Evolutionary conservation across 2,888 invertebrate genomes (phyloP).

Genomic region (Hirtodrosophila cameraria): DNA sequence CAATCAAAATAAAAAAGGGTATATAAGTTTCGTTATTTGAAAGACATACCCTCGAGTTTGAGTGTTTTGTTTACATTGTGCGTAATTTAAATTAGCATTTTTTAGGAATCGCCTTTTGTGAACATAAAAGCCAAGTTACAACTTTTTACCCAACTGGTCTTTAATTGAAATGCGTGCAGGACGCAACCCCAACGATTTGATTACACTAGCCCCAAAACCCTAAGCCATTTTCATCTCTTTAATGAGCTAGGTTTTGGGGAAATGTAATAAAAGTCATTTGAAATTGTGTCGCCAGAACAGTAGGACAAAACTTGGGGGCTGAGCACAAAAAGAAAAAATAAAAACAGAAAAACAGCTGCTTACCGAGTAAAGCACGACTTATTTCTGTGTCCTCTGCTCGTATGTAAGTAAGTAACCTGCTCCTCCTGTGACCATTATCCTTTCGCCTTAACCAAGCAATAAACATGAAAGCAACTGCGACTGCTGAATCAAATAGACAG

Average conservation of each 20-base stretch:
- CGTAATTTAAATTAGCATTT: conserved; percentile 57
- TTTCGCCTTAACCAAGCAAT: conserved; percentile 77
- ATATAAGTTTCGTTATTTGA: not conserved
- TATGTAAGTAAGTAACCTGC: conserved; percentile 48
- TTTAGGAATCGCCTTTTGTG: conserved; percentile 4
- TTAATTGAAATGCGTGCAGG: conserved; percentile 41
- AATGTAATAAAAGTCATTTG: conserved; percentile 43
- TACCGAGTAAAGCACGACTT: conserved; percentile 6
- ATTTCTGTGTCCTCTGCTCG: conserved; percentile 17
- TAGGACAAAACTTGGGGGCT: conserved; percentile 37
- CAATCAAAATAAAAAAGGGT: conserved; percentile 5
- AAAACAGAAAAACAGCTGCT: conserved; percentile 22
- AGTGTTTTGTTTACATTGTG: conserved; percentile 30
- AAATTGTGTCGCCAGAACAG: conserved; percentile 17
- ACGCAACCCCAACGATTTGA: conserved; percentile 43
- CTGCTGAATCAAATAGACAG: conserved; percentile 60
- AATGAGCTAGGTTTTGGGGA: conserved; percentile 49
- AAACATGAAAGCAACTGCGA: conserved; percentile 81
- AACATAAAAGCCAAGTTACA: conserved; percentile 43
- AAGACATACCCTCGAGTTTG: not conserved
- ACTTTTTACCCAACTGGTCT: conserved; percentile 18
- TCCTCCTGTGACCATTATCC: conserved; percentile 59
- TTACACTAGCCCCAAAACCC: not conserved
- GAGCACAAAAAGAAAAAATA: conserved; percentile 5
- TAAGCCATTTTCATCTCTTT: conserved; percentile 21